Evolutionary conservation across 1,140 invertebrate genomes (phyloP), one percentile per base, ranked within the genome.

Genomic region (Heliconius congener): DNA sequence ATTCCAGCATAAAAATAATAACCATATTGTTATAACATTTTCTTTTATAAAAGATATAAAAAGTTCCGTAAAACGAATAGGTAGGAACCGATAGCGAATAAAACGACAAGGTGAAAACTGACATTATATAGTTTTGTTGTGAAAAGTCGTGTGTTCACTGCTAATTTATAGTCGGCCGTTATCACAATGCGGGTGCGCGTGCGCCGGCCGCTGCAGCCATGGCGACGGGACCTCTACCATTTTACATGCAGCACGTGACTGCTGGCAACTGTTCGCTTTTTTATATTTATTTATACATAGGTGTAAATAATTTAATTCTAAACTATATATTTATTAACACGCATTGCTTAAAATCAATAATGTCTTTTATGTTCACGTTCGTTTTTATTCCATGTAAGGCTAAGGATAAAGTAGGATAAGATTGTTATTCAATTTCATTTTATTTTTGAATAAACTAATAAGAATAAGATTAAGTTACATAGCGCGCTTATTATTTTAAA

Each of bases 121-220:
- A 85, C 86, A 86, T 83, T 79, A 83, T 86, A 86, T 81, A 78
- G 83, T 83, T 85, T 82, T 87, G 88, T 89, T 90, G 90, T 91
- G 91, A 88, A 93, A 91, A 91, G 91, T 84, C 81, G 85, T 86
- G 82, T 84, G 86, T 87, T 86, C 74, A 57, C 80, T 71, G 81
- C 79, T 90, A 92, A 93, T 93, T 92, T 93, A 93, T 93, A 78
- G 83, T 81, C 83, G 83, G 86, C 85, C 90, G 91, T 91, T 92
- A 92, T 93, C 90, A 82, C 71, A 83, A 93, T 93, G 91, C 90
- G 91, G 91, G 91, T 82, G 90, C 90, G 86, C 85, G 86, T 83
- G 87, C 84, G 86, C 81, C 79, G 77, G 46, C 27, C 76, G 83
- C 34, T 74, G 83, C 83, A 85, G 83, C 84, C 87, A 85, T 83